Evolutionary conservation across 2,797 vertebrate species (phyloP), one percentile per base, ranked within the genome.

Genomic region (Acrocephalus scirpaceus): DNA sequence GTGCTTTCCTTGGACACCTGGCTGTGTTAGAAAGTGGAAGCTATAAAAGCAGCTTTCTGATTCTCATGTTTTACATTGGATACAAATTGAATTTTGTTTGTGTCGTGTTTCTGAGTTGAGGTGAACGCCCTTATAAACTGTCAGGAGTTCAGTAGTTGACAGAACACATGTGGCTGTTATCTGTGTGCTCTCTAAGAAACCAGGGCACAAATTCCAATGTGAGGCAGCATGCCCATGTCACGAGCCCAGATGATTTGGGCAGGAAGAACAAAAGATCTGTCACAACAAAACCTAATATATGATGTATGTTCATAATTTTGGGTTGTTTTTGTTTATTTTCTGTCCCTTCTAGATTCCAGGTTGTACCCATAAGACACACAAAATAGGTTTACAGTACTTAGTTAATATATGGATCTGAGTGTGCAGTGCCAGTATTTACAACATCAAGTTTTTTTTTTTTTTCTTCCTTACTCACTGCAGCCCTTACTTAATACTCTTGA

Each of bases 381-480:
- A 38, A 82, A 50, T 11, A n/a, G 3, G 0, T 22, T 65, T 69
- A 32, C 5, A 13, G 38, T 47, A 22, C 50, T 66, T 65, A 57
- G 34, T 57, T 92, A 38, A 27, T 38, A 9, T n/a, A 69, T 76
- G 21, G n/a, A 12, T 77, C 44, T 60, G 61, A 56, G 29, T 44
- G 16, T 54, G 56, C 27, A 11, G 22, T 79, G 23, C 34, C 22
- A 22, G 1, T n/a, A 18, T 83, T 82, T 70, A 56, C 44, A 21
- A 30, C 57, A 20, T 58, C 10, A 54, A 10, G 8, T 47, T 77
- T 75, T 38, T 4, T 23, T 4, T 23, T 65, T 75, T 79, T 70
- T 86, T 26, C 26, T 84, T 1, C 40, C 1, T 0, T 62, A 15
- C 12, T 47, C 1, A 1, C 20, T 62, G 40, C 47, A 66, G 36